A percentile compares a stretch with the other conserved stretches of the same genome.
These are phyloP conservation scores for Portevinia maculata DNA, from an alignment of 2,888 invertebrate genomes.

Conservation along the genomic window DNA sequence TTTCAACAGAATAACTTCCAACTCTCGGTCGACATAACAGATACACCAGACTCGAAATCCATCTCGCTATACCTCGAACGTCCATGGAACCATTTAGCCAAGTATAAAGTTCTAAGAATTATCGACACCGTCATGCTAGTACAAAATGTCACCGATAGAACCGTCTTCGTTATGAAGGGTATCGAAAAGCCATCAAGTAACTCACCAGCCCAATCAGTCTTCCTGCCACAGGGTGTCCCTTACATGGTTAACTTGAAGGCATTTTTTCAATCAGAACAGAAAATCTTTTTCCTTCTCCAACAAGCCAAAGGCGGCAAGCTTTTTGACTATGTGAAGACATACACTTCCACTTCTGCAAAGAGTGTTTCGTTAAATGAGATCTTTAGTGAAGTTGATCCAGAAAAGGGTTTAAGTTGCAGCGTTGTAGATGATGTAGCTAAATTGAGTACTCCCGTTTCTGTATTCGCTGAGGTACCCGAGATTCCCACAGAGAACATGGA, in stretches of 20 bases:
- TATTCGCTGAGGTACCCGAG: slow-evolving; percentile 64
- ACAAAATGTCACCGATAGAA: slow-evolving; percentile 81
- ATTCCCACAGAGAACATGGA: slow-evolving; percentile 77
- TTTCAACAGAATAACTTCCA: slow-evolving; percentile 77
- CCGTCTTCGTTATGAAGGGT: slow-evolving; percentile 81
- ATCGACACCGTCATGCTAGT: slow-evolving; percentile 81
- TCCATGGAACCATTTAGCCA: slow-evolving; percentile 81
- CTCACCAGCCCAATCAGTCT: slow-evolving; percentile 80
- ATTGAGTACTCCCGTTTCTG: slow-evolving; percentile 61
- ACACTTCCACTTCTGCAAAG: slow-evolving; percentile 75
- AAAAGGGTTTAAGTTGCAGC: slow-evolving; percentile 15
- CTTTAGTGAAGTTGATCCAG: slow-evolving; percentile 76
- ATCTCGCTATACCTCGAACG: slow-evolving; percentile 78
- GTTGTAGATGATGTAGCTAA: slow-evolving; percentile 36
- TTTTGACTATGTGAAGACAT: slow-evolving; percentile 80
- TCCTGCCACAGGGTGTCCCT: slow-evolving; percentile 81
- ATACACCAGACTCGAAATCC: slow-evolving; percentile 65
- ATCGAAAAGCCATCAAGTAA: slow-evolving; percentile 81
- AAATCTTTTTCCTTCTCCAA: slow-evolving; percentile 80
- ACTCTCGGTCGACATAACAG: slow-evolving; percentile 79
- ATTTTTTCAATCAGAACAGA: slow-evolving; percentile 82
- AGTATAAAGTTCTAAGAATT: slow-evolving; percentile 81
- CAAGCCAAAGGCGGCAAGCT: slow-evolving; percentile 81
- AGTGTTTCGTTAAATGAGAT: slow-evolving; percentile 76
- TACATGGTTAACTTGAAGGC: slow-evolving; percentile 81